These are phyloP conservation scores for Myotis yumanensis DNA, from an alignment of 2,113 vertebrate genomes.

Conservation along the genomic window DNA sequence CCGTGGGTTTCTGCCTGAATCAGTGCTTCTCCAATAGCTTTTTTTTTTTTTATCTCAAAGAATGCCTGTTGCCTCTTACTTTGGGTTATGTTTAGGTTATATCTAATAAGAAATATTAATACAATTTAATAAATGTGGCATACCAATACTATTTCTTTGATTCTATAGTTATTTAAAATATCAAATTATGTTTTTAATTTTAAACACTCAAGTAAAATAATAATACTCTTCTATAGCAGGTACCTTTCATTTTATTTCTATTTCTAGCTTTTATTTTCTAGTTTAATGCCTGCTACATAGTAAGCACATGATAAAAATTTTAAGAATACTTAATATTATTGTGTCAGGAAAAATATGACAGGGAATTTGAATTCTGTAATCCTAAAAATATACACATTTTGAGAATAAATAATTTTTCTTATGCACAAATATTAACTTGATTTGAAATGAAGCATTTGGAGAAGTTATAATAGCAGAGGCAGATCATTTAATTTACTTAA, in stretches of 20 bases:
- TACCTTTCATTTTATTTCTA: neutral
- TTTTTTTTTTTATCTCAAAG: neutral
- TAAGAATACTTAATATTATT: neutral
- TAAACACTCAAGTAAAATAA: conserved; percentile 21
- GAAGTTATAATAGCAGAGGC: neutral
- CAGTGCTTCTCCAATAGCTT: neutral
- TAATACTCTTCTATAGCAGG: neutral
- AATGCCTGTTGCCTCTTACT: neutral
- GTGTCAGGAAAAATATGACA: neutral
- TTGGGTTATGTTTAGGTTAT: neutral
- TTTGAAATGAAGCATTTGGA: neutral
- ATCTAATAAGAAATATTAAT: neutral
- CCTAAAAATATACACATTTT: neutral
- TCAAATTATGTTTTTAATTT: conserved; percentile 9
- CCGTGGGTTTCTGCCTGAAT: neutral
- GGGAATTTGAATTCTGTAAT: neutral
- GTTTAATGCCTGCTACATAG: neutral
- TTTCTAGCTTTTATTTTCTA: neutral
- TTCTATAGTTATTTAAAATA: neutral
- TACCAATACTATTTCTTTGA: neutral
- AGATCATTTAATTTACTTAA: conserved; percentile 7
- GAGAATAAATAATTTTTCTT: neutral
- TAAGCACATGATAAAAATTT: neutral
- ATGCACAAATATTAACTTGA: neutral
- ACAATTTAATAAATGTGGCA: neutral